These are phyloP conservation scores for Bicyclus anynana DNA, from an alignment of 1,140 invertebrate genomes.

Conservation along the genomic window DNA sequence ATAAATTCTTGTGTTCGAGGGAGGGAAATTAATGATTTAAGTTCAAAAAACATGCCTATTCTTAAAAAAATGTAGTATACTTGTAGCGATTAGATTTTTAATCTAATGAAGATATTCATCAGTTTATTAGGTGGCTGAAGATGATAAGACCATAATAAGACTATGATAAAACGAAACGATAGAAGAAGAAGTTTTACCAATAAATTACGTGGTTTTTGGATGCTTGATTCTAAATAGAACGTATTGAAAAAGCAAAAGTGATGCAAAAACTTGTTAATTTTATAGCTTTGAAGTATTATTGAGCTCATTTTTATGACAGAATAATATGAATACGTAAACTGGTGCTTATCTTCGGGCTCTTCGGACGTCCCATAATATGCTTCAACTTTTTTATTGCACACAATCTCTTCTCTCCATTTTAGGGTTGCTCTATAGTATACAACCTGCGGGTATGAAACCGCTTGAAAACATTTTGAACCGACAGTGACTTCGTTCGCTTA, in stretches of 20 bases:
- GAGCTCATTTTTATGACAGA: slow-evolving; percentile 53
- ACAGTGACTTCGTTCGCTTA: too few relatives aligned
- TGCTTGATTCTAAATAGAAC: background rate
- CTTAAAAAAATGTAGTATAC: too few relatives aligned
- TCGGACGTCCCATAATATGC: slow-evolving; percentile 62
- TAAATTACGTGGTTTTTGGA: background rate
- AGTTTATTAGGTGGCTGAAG: too few relatives aligned
- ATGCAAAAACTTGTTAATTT: slow-evolving; percentile 6
- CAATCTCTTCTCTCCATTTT: slow-evolving; percentile 8
- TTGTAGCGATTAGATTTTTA: too few relatives aligned
- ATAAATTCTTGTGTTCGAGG: too few relatives aligned
- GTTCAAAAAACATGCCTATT: too few relatives aligned
- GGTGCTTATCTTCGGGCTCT: slow-evolving; percentile 61
- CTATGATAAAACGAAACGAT: too few relatives aligned
- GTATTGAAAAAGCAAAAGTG: background rate
- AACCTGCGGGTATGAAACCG: too few relatives aligned
- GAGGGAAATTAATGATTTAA: too few relatives aligned
- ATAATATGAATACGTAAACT: slow-evolving; percentile 64
- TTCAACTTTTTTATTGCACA: slow-evolving; percentile 59
- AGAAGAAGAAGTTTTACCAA: background rate
- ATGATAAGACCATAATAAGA: too few relatives aligned
- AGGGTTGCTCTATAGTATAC: slow-evolving; percentile 3
- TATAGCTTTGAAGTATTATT: slow-evolving; percentile 33
- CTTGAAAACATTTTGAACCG: too few relatives aligned
- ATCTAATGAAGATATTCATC: too few relatives aligned